A percentile compares a stretch with the other conserved stretches of the same genome.
phyloP scores from a whole-genome alignment of 2,113 vertebrate genomes.

The Numenius arquata region DNA sequence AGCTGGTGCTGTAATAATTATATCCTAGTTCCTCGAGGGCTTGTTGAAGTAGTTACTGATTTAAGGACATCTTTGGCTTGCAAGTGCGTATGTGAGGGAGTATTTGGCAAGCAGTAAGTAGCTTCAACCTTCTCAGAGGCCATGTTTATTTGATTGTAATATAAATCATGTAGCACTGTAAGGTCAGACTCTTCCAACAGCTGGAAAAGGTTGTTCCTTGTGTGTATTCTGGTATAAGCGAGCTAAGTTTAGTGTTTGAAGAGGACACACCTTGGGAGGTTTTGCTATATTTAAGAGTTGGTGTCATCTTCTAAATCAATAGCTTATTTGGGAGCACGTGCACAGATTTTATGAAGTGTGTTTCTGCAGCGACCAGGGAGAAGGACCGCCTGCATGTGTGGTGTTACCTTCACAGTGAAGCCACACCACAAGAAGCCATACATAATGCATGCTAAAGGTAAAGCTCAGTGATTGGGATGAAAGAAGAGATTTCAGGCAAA shows the following conservation, averaged over 20 bases:
- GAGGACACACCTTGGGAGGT: neutral
- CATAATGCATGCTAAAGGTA: neutral
- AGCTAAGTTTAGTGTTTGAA: conserved; percentile 28
- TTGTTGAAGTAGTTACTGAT: conserved; percentile 27
- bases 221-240: neutral
- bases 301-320: neutral
- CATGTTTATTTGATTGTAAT: conserved; percentile 8
- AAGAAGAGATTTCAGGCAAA: neutral
- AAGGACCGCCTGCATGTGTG: fast-evolving
- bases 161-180: conserved; percentile 21
- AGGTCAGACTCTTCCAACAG: neutral
- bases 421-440: neutral
- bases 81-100: neutral
- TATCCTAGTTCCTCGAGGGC: neutral
- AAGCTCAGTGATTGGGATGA: neutral
- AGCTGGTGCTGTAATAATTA: conserved; percentile 30
- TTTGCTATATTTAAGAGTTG: neutral
- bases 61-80: conserved; percentile 18
- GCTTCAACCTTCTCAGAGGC: conserved; percentile 8
- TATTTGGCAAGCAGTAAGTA: conserved; percentile 14
- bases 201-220: neutral
- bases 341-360: neutral
- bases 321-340: neutral
- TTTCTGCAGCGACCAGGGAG: neutral
- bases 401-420: neutral